Base-by-base conservation (phyloP, 2,113 vertebrate genomes). In the Acinonyx jubatus region DNA sequence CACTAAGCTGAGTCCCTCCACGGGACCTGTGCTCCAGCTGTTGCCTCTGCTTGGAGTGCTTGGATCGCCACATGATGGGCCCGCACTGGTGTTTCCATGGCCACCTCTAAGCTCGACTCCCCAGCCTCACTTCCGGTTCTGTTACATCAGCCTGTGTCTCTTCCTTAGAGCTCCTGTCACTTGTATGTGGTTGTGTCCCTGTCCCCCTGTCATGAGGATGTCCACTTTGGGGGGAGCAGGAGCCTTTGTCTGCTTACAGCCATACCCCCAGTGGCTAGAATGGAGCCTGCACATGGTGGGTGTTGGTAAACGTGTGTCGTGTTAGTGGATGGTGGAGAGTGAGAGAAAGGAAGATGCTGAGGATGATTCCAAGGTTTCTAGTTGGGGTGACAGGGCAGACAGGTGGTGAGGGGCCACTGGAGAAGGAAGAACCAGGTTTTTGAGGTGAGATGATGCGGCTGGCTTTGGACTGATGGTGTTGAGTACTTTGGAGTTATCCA, bases 111-210 rank as follows among this genome's bases (percentile, higher is more conserved):
- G 3, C 69, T 33, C 55, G 29, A 12, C 18, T 15, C 18, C n/a
- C 48, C 16, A 0, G 0, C 33, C 6, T 31, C 14, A 7, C 50
- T 74, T n/a, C 31, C 0, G 0, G 71, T 23, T 29, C 71, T 63
- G 29, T 25, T n/a, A 1, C 1, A 1, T 33, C 73, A 45, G 31
- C 31, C 31, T 12, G 7, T 31, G 87, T 23, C 25, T n/a, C 21
- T 36, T 33, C 92, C 65, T 50, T 25, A 23, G 19, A 13, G 7
- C 29, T 50, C 45, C 50, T 15, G 0, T 15, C 88, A 36, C 33
- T 52, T 38, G 19, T 14, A 4, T 52, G 1, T 63, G 25, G 57
- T 50, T 19, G 29, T 80, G 21, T 52, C 14, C 9, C 1, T 7
- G 61, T n/a, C 14, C 7, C 16, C 63, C 14, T n/a, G 10, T 52